A percentile compares a stretch with the other conserved stretches of the same genome.
phyloP scores from a whole-genome alignment of 2,888 invertebrate genomes.

The Andrena hattorfiana region DNA sequence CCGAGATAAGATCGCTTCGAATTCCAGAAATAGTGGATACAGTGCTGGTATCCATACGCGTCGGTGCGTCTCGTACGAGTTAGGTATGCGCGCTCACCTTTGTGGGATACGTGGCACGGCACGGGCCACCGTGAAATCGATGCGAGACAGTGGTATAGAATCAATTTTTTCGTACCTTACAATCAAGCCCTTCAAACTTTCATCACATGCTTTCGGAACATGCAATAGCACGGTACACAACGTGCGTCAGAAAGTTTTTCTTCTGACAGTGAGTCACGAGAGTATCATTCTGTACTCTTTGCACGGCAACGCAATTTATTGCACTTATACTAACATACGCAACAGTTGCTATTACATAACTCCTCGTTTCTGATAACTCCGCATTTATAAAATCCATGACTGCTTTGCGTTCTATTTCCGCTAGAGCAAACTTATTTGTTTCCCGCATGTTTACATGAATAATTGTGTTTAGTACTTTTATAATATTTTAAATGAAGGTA shows the following conservation, averaged over 20 bases:
- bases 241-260: not conserved
- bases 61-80: conserved; percentile 45
- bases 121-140: conserved; percentile 60
- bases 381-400: not conserved
- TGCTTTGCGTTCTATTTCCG: not conserved
- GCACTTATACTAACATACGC: not conserved
- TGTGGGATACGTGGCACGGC: conserved; percentile 41
- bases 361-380: not conserved
- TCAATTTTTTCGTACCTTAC: conserved; percentile 8
- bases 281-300: not conserved
- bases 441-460: not conserved
- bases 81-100: conserved; percentile 35
- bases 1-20: conserved; percentile 76
- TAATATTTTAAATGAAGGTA: not conserved
- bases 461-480: not conserved
- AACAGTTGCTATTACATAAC: not conserved
- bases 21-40: conserved; percentile 71
- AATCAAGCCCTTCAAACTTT: not conserved
- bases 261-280: not conserved
- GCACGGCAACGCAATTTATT: not conserved
- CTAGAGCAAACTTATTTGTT: not conserved
- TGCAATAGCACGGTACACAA: not conserved
- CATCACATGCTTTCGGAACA: not conserved
- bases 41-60: conserved; percentile 49
- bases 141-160: conserved; percentile 38